phyloP scores from a whole-genome alignment of 2,113 vertebrate genomes.

The Heteronetta atricapilla region DNA sequence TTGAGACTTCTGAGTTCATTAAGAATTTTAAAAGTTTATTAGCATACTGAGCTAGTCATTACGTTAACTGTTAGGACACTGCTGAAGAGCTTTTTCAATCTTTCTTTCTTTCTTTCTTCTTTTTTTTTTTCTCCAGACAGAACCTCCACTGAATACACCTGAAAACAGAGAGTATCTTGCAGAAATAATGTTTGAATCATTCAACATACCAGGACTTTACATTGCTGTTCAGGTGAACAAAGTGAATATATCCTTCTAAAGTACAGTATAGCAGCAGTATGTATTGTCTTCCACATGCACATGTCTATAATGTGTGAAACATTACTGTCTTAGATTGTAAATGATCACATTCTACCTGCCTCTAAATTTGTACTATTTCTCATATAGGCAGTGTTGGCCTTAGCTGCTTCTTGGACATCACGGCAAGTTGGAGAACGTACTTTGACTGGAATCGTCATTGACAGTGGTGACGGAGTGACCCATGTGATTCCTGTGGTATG shows the following conservation, averaged over 20 bases:
- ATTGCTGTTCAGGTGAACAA: constrained; percentile 88
- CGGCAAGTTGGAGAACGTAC: constrained; percentile 87
- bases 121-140: constrained; percentile 77
- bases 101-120: not conserved
- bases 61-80: not conserved
- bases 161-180: constrained; percentile 91
- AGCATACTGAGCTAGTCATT: not conserved
- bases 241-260: not conserved
- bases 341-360: not conserved
- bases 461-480: constrained; percentile 89
- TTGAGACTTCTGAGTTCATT: not conserved
- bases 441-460: constrained; percentile 86
- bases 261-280: not conserved
- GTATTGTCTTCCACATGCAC: not conserved
- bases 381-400: constrained; percentile 83
- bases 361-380: constrained; percentile 16
- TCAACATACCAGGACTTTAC: constrained; percentile 90
- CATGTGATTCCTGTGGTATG: constrained; percentile 89
- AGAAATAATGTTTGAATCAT: constrained; percentile 93
- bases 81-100: not conserved
- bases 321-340: not conserved
- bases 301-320: not conserved
- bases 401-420: constrained; percentile 90
- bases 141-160: constrained; percentile 88
- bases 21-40: not conserved